phyloP scores from a whole-genome alignment of 2,113 vertebrate genomes.

The Chaenocephalus aceratus region DNA sequence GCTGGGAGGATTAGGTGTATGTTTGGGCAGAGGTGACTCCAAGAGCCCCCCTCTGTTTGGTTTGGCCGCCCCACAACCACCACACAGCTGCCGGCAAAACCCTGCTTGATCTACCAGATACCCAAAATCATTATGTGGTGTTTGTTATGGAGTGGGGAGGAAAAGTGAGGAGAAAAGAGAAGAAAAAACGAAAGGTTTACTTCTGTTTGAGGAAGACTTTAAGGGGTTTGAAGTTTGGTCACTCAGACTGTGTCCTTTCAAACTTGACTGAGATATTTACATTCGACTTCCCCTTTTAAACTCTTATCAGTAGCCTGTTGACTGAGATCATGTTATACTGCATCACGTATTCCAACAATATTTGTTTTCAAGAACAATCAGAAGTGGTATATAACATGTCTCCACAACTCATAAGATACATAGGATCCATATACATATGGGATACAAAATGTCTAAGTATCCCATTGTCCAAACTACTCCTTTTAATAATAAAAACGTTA shows the following conservation, averaged over 20 bases:
- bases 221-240: conserved; percentile 54
- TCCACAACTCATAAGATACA: neutral
- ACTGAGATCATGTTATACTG: neutral
- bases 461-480: neutral
- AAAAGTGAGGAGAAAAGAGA: conserved; percentile 41
- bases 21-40: conserved; percentile 80
- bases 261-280: conserved; percentile 45
- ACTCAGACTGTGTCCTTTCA: conserved; percentile 51
- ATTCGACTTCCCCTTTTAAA: conserved; percentile 20
- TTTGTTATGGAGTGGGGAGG: conserved; percentile 62
- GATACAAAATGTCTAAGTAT: too few relatives aligned
- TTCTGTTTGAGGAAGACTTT: conserved; percentile 69
- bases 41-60: conserved; percentile 75
- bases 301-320: conserved; percentile 30
- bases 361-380: neutral
- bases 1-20: conserved; percentile 75
- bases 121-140: conserved; percentile 72
- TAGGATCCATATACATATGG: too few relatives aligned
- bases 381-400: neutral
- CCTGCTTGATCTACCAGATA: conserved; percentile 72
- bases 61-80: conserved; percentile 70
- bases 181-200: conserved; percentile 48
- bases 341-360: conserved; percentile 6
- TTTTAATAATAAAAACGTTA: neutral
- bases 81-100: conserved; percentile 72